These are phyloP conservation scores for Sylvicola fuscatus DNA, from an alignment of 2,888 invertebrate species.

Conservation along the genomic window DNA sequence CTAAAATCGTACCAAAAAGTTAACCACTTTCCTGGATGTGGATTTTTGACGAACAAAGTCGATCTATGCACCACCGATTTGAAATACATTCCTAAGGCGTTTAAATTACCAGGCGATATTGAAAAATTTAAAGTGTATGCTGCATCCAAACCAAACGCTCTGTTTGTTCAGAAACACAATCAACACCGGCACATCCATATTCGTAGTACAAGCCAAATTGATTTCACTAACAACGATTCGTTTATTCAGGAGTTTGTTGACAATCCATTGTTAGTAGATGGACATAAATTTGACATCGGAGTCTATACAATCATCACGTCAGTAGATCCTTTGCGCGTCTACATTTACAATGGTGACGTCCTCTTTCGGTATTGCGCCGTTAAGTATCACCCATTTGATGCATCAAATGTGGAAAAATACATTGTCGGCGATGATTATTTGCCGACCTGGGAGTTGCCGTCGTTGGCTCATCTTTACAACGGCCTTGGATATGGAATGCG, in stretches of 20 bases:
- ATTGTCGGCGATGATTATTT: conserved; percentile 88
- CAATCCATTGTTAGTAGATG: conserved; percentile 75
- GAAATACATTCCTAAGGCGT: conserved; percentile 69
- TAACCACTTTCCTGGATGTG: conserved; percentile 89
- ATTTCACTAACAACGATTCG: conserved; percentile 44
- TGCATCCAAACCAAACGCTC: conserved; percentile 37
- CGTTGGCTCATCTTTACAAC: conserved; percentile 45
- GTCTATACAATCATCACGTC: conserved; percentile 85
- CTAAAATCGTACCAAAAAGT: conserved; percentile 57
- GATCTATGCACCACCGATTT: conserved; percentile 63
- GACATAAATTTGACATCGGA: conserved; percentile 92
- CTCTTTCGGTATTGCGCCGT: conserved; percentile 77
- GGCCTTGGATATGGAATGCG: conserved; percentile 64
- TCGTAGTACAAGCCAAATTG: conserved; percentile 43
- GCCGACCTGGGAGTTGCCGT: conserved; percentile 84
- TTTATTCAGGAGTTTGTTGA: conserved; percentile 86
- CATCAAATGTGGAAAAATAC: conserved; percentile 61
- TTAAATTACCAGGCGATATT: conserved; percentile 61
- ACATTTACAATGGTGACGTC: conserved; percentile 75
- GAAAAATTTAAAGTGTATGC: conserved; percentile 48
- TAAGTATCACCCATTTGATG: conserved; percentile 80
- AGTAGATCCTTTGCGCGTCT: conserved; percentile 71
- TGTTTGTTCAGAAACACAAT: conserved; percentile 84
- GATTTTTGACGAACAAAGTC: conserved; percentile 82
- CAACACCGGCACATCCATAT: conserved; percentile 76